Base-by-base conservation (phyloP, 2,888 invertebrate genomes). In the Oxyteleia sp. region DNA sequence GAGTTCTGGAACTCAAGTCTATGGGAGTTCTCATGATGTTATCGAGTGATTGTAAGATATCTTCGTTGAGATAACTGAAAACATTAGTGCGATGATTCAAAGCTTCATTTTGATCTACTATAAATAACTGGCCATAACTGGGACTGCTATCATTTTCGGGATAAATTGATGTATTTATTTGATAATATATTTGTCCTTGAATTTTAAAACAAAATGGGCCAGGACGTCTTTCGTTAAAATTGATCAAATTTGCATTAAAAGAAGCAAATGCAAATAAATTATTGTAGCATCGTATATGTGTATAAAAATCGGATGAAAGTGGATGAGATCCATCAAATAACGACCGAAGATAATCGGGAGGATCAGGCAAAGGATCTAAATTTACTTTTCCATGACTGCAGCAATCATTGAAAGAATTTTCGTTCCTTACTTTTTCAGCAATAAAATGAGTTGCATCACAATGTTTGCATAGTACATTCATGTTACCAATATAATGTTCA, bases 101-200 rank as follows among this genome's bases (percentile, higher is more conserved):
- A 23, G 82, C 84, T 79, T 84, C 82, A 35, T 57, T 63, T 11
- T 76, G 59, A 79, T 84, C 85, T 18, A 84, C 16, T 20, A 84
- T 85, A 38, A 83, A 85, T 10, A 83, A 83, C 53, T 85, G 82
- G n/a, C 85, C 83, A 49, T 64, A 81, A 16, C n/a, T 64, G 29
- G 83, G 76, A 26, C 18, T n/a, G 59, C 80, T 75, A 43, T 71
- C 53, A 10, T 49, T 15, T n/a, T 64, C 64, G 47, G 85, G 82
- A 20, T 80, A 57, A 4, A 80, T 63, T 66, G 79, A 20, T 79
- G 63, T 45, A 18, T 45, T 45, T 4, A 41, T 10, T 13, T 41
- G 32, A 10, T 32, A 32, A 32, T 32, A 32, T 7, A 32, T 32
- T 32, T 32, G 32, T 32, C 32, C 32, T 32, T 32, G 32, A 32